Base-by-base conservation (phyloP, 2,888 invertebrate species). In the Stenodema calcarata region DNA sequence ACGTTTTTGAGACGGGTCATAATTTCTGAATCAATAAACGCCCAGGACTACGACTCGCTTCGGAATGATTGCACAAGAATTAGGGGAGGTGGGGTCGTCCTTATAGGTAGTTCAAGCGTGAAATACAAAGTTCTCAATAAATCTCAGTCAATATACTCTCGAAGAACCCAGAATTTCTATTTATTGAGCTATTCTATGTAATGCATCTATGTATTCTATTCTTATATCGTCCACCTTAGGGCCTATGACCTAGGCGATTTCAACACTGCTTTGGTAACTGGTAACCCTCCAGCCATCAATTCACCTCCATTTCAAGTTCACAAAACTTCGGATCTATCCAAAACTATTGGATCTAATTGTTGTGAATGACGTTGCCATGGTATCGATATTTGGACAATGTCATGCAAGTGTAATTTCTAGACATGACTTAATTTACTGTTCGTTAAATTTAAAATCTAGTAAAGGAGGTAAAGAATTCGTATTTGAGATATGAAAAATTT, bases 81-180 rank as follows among this genome's bases (percentile, higher is more conserved):
- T 54, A 18, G 54, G 18, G 28, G 73, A 73, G 73, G 73, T 1
- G 73, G 73, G 9, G 73, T 73, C n/a, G 73, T 30, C 14, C n/a
- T 73, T 1, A 4, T 73, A 1, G 30, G 27, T 28, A 12, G 23
- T n/a, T 73, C 73, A 14, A 73, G 23, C 16, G 2, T 73, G n/a
- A 73, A 73, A 28, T 73, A n/a, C 30, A 73, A 73, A n/a, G 73
- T 73, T 1, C 30, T 73, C 28, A 14, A 12, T 23, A 16, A 30
- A 6, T 73, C 73, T 4, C 1, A 1, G 4, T 73, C 73, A 35
- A 35, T n/a, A 9, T 18, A 3, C 42, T 42, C 18, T 35, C 76
- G n/a, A 78, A 42, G n/a, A 35, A 16, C 35, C 78, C 78, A 18
- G 78, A 78, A 78, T 78, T 78, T 78, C 14, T 78, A 4, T 78